Conservation (phyloP, 1,140 invertebrate genomes). For the Aphidius ervi region DNA sequence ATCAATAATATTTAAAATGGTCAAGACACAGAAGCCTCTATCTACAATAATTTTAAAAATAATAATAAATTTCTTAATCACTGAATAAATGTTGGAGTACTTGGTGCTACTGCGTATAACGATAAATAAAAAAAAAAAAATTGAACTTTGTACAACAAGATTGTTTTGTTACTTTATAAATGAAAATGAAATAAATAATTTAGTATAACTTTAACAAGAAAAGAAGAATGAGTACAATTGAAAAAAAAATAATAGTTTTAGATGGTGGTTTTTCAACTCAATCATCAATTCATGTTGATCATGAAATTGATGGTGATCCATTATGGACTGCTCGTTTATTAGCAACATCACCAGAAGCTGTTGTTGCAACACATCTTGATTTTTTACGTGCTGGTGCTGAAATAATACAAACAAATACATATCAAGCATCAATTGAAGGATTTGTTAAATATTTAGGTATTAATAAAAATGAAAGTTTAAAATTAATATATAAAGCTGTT, state of each 20-base stretch:
- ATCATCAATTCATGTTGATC: constrained; percentile 66
- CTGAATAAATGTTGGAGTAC: too few species aligned
- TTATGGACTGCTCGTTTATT: constrained; percentile 80
- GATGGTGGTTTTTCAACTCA: constrained; percentile 84
- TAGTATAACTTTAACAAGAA: background rate
- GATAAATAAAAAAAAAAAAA: too few species aligned
- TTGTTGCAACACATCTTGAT: constrained; percentile 75
- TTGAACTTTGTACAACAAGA: too few species aligned
- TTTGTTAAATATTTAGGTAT: constrained; percentile 69
- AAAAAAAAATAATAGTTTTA: constrained; percentile 56
- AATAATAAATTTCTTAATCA: too few species aligned
- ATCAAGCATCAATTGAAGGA: constrained; percentile 80
- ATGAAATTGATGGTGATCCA: constrained; percentile 71
- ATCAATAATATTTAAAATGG: too few species aligned
- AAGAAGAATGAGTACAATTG: background rate
- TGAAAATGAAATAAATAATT: background rate
- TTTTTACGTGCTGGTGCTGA: constrained; percentile 78
- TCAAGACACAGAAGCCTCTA: too few species aligned
- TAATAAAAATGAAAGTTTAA: constrained; percentile 59
- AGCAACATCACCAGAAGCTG: constrained; percentile 65
- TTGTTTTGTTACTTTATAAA: too few species aligned
- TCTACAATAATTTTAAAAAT: too few species aligned
- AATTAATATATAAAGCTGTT: constrained; percentile 71
- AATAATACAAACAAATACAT: constrained; percentile 82
- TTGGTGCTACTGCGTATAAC: too few species aligned